Conservation (phyloP, 2,888 invertebrate species). For the Pheosia gnoma region DNA sequence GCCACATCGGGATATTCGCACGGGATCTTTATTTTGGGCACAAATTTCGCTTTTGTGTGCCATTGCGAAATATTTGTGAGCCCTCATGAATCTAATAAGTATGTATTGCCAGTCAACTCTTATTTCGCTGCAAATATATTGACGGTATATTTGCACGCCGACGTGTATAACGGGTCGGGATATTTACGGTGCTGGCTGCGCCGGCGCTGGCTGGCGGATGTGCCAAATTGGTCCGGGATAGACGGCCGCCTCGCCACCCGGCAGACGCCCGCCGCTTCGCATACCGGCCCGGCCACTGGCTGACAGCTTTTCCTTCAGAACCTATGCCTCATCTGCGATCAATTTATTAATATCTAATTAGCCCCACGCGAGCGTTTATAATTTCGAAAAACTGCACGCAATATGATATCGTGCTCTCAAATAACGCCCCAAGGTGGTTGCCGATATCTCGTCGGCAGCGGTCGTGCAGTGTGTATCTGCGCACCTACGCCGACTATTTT, state of each 20-base stretch:
- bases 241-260: constrained; percentile 69
- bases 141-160: constrained; percentile 48
- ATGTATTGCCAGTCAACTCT: constrained; percentile 27
- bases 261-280: constrained; percentile 78
- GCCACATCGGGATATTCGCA: constrained; percentile 9
- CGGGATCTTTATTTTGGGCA: constrained; percentile 12
- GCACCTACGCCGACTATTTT: constrained; percentile 72
- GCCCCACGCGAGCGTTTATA: constrained; percentile 47
- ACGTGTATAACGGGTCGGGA: constrained; percentile 60
- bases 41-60: constrained; percentile 17
- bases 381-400: constrained; percentile 51
- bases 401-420: constrained; percentile 41
- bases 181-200: constrained; percentile 72
- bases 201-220: constrained; percentile 77
- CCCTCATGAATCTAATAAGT: neutral
- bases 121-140: constrained; percentile 52
- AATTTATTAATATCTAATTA: constrained; percentile 46
- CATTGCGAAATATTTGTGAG: neutral
- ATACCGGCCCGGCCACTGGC: constrained; percentile 76
- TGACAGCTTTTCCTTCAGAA: constrained; percentile 61
- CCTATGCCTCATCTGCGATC: constrained; percentile 49
- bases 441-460: constrained; percentile 50
- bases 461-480: constrained; percentile 52
- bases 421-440: constrained; percentile 49
- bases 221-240: constrained; percentile 80